Conservation (phyloP, 2,797 vertebrate species). For the Poeciliopsis paucimaculata region DNA sequence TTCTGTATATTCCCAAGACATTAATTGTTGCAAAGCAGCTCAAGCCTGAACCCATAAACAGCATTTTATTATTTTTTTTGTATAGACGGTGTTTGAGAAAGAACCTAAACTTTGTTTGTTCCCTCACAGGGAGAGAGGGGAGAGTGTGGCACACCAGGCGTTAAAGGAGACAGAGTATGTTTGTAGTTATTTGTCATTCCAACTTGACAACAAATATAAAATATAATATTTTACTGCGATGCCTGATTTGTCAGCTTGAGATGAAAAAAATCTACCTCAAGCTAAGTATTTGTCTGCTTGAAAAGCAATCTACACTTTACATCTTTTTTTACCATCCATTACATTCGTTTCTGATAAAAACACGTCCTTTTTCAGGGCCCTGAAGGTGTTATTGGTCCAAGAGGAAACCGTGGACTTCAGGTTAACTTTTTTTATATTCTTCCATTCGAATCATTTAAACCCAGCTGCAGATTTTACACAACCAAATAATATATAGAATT, state of each 20-base stretch:
- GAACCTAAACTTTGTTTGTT: slow-evolving; percentile 18
- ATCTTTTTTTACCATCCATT: not conserved
- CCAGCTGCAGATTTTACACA: not conserved
- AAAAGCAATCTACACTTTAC: not conserved
- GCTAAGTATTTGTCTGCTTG: not conserved
- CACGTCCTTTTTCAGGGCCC: slow-evolving; percentile 80
- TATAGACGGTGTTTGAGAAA: slow-evolving; percentile 1
- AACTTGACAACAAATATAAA: not conserved
- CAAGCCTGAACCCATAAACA: slow-evolving; percentile 6
- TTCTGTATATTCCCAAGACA: slow-evolving; percentile 3
- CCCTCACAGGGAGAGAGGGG: slow-evolving; percentile 86
- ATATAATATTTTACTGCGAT: not conserved
- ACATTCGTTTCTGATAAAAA: not conserved
- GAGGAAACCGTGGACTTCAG: slow-evolving; percentile 87
- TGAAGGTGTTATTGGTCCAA: slow-evolving; percentile 83
- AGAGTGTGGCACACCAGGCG: slow-evolving; percentile 89
- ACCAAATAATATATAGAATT: not conserved
- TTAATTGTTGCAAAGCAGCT: slow-evolving; percentile 1
- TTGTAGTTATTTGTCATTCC: not conserved
- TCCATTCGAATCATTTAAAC: not conserved
- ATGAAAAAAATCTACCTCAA: not conserved
- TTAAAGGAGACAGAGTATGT: slow-evolving; percentile 89
- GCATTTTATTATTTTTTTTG: slow-evolving; percentile 8
- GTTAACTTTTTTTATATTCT: slow-evolving; percentile 48
- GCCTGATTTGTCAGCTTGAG: not conserved